Conservation (phyloP, 2,113 vertebrate genomes). For the Grammomys surdaster region DNA sequence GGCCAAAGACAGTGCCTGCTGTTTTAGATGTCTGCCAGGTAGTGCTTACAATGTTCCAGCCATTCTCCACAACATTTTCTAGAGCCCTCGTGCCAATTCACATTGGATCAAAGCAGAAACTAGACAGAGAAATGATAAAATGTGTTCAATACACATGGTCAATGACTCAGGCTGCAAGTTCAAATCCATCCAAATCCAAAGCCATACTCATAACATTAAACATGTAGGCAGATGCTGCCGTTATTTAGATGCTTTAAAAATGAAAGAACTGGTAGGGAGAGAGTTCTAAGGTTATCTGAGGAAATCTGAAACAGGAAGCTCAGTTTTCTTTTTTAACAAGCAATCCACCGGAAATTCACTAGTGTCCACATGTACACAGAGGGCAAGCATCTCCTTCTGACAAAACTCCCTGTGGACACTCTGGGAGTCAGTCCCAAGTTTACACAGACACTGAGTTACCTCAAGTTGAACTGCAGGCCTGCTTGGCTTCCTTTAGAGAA, state of each 20-base stretch:
- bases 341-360: conserved; percentile 47
- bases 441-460: neutral
- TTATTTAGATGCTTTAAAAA: neutral
- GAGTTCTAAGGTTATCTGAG: neutral
- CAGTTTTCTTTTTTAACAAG: conserved; percentile 43
- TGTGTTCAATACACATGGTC: neutral
- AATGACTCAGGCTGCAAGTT: neutral
- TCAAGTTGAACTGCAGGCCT: neutral
- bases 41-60: neutral
- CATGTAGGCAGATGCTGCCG: rapidly evolving
- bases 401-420: neutral
- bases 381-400: conserved; percentile 10
- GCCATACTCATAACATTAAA: neutral
- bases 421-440: neutral
- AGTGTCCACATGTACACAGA: neutral
- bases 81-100: neutral
- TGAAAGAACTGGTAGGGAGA: neutral
- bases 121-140: neutral
- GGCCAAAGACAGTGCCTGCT: neutral
- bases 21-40: neutral
- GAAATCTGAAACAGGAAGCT: conserved; percentile 46
- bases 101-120: neutral
- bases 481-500: conserved; percentile 23
- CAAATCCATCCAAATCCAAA: neutral
- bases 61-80: neutral